Evolutionary conservation across 2,113 vertebrate genomes (phyloP), one percentile per base, ranked within the genome.

Genomic region (Takifugu flavidus): DNA sequence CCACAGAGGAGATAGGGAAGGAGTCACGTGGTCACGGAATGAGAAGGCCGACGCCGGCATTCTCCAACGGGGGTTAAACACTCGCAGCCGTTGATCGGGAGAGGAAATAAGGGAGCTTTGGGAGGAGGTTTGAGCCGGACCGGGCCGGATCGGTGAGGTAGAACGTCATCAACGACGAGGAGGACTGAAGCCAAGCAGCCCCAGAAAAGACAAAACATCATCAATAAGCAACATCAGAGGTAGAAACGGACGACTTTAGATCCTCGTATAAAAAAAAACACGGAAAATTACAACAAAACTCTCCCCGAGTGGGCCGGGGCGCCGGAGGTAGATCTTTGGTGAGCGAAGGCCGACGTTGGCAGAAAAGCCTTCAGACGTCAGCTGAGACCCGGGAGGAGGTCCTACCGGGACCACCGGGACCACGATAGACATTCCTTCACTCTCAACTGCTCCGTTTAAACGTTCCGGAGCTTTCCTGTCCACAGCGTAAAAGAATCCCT

Each of bases 211-310:
- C 59, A 65, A 62, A 82, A 87, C 75, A 89, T 80, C 86, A 88
- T 82, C 87, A 87, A 90, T 90, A 86, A 77, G 72, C 67, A 82
- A 80, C 68, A 70, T 88, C 86, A 89, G 94, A 97, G 96, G 95
- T 45, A 15, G 44, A 13, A 20, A 10, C 34, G 34, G 34, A 39
- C 34, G 6, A 11, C 34, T 20, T 20, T 20, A 3, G 6, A 11
- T 39, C 34, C 34, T 2, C 34, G 34, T 10, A 3, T 29, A 1
- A 3, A 29, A 29, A 91, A 91, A 92, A 77, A 80, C 88, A 92
- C 87, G 42, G 45, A 4, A 57, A 77, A 82, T 70, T 62, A 77
- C 44, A 47, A 13, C 13, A 50, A 64, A 85, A 20, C 20, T 20
- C 20, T 20, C 20, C 20, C 20, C 20, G 20, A 20, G 20, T 20